Evolutionary conservation across 1,140 invertebrate genomes (phyloP).

Genomic region (Frieseomelitta varia): DNA sequence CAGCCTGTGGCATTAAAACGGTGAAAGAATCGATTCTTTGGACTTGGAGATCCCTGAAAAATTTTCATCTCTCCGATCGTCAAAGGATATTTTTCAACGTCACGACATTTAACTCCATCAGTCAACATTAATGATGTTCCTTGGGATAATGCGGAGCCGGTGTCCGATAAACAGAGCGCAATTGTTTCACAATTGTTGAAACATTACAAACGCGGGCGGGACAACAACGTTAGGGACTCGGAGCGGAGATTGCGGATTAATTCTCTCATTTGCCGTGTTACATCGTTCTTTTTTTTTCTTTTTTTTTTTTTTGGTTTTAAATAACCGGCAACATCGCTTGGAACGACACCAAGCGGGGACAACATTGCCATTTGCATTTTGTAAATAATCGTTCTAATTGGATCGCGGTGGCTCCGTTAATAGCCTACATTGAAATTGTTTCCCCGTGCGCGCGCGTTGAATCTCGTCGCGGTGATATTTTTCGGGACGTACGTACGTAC

Average conservation of each 20-base stretch:
- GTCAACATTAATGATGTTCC: too few relatives aligned
- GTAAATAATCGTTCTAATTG: constrained; percentile 32
- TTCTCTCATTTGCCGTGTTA: not conserved
- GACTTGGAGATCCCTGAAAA: too few relatives aligned
- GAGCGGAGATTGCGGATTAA: not conserved
- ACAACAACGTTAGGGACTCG: not conserved
- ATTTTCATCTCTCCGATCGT: too few relatives aligned
- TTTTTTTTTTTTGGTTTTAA: constrained; percentile 9
- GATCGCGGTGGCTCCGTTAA: constrained; percentile 15
- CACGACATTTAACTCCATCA: too few relatives aligned
- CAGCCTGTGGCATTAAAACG: too few relatives aligned
- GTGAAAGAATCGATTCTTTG: too few relatives aligned
- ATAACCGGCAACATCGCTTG: not conserved
- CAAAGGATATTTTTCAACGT: too few relatives aligned
- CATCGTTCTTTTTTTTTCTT: not conserved
- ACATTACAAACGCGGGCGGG: not conserved
- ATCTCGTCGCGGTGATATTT: constrained; percentile 12
- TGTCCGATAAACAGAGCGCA: not conserved
- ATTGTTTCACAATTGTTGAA: not conserved
- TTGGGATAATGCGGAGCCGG: not conserved
- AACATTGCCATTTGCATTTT: constrained; percentile 21
- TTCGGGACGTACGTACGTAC: not conserved
- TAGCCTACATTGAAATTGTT: constrained; percentile 27
- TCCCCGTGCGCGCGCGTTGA: too few relatives aligned
- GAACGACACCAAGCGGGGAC: not conserved